These are phyloP conservation scores for Meta bourneti DNA, from an alignment of 2,888 invertebrate genomes.

Conservation along the genomic window DNA sequence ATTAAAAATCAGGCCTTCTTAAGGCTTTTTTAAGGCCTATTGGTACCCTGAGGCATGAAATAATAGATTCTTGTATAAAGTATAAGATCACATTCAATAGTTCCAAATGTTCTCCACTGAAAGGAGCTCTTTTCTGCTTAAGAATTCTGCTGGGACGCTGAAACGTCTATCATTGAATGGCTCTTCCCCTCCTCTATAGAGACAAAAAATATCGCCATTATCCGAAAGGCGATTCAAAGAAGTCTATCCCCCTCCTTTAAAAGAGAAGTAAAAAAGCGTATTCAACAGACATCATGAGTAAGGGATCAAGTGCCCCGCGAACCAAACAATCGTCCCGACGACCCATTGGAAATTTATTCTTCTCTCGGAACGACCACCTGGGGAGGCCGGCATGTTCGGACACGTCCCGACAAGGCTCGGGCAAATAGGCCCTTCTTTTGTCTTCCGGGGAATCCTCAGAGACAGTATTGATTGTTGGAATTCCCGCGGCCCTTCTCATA, in stretches of 20 bases:
- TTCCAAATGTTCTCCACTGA: too few species aligned
- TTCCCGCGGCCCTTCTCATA: slow-evolving; percentile 56
- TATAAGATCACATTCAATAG: too few species aligned
- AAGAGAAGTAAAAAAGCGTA: neutral
- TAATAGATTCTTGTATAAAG: too few species aligned
- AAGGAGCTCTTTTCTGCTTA: neutral
- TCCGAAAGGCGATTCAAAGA: neutral
- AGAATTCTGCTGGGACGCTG: neutral
- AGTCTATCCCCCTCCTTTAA: neutral
- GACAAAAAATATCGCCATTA: neutral
- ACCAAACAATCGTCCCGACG: slow-evolving; percentile 34
- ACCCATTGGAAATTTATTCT: slow-evolving; percentile 55
- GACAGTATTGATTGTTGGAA: slow-evolving; percentile 42
- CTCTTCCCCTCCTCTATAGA: neutral
- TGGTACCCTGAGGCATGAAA: too few species aligned
- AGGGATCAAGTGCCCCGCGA: slow-evolving; percentile 42
- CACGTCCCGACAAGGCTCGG: slow-evolving; percentile 38
- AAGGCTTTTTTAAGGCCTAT: too few species aligned
- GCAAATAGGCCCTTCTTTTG: slow-evolving; percentile 41
- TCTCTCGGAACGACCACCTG: slow-evolving; percentile 44
- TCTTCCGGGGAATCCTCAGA: slow-evolving; percentile 35
- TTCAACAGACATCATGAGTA: slow-evolving; percentile 1
- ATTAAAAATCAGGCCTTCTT: too few species aligned
- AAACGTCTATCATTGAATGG: neutral
- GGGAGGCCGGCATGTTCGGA: slow-evolving; percentile 49